phyloP scores from a whole-genome alignment of 2,113 vertebrate species.

The Trachemys scripta region DNA sequence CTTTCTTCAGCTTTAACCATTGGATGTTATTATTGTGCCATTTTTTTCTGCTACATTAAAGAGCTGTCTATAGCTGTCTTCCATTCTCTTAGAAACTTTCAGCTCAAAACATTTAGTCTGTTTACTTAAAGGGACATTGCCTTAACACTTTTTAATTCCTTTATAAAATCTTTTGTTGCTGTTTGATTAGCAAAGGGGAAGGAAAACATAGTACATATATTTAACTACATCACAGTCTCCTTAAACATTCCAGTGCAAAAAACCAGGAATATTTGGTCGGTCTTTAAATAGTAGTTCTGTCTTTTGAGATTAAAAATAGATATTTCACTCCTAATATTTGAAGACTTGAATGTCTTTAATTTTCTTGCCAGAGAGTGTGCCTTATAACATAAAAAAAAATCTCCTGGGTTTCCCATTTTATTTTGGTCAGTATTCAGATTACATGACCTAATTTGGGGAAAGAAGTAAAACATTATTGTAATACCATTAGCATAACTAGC shows the following conservation, averaged over 20 bases:
- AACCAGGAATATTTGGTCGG: background rate
- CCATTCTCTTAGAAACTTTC: constrained; percentile 33
- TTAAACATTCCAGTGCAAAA: background rate
- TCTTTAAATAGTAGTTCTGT: background rate
- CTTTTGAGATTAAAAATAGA: background rate
- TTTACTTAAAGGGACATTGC: constrained; percentile 31
- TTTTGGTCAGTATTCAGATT: background rate
- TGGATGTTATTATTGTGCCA: constrained; percentile 9
- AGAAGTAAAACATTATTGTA: constrained; percentile 37
- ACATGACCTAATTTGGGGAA: constrained; percentile 23
- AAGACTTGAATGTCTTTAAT: background rate
- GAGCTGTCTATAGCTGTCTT: constrained; percentile 29
- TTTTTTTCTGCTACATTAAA: constrained; percentile 33
- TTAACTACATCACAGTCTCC: background rate
- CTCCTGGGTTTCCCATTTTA: background rate
- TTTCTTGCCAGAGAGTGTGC: background rate
- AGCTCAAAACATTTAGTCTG: background rate
- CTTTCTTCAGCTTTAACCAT: constrained; percentile 1
- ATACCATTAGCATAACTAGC: constrained; percentile 44
- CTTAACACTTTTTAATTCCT: constrained; percentile 17
- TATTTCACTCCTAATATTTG: background rate
- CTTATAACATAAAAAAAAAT: background rate
- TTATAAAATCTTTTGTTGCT: background rate
- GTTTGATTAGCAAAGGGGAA: constrained; percentile 27
- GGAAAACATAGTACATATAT: background rate